Conservation (phyloP, 2,888 invertebrate species). For the Troilus luridus region DNA sequence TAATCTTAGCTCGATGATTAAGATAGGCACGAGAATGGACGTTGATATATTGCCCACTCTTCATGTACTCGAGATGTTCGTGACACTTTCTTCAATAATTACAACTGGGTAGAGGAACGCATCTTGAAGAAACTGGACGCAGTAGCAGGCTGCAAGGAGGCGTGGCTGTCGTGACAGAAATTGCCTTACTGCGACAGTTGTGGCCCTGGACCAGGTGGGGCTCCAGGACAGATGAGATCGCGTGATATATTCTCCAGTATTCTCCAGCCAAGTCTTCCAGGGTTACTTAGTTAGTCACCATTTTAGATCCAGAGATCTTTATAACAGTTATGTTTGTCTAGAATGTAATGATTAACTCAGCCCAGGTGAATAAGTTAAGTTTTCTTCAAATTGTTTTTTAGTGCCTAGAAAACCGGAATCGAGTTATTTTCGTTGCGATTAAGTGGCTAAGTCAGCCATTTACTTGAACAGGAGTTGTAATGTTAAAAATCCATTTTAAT, state of each 20-base stretch:
- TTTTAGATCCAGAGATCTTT: not conserved
- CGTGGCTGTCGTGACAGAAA: conserved; percentile 52
- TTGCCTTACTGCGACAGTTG: conserved; percentile 45
- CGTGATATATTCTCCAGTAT: conserved; percentile 44
- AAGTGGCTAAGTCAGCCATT: no score
- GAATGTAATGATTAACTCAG: no score
- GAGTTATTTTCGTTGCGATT: no score
- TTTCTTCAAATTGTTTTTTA: no score
- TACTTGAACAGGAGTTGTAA: no score
- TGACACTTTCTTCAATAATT: conserved; percentile 7
- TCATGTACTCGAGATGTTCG: not conserved
- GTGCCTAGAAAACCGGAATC: no score
- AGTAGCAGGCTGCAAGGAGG: conserved; percentile 22
- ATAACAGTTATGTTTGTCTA: no score
- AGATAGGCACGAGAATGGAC: not conserved
- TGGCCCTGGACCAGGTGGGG: not conserved
- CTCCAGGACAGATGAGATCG: conserved; percentile 52
- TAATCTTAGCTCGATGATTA: no score
- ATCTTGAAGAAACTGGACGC: not conserved
- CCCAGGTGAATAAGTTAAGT: no score
- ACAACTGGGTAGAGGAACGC: not conserved
- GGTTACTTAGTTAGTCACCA: not conserved
- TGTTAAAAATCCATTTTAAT: no score
- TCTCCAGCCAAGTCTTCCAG: not conserved
- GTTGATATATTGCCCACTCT: not conserved